Percentiles rank a stretch among this genome's conserved stretches.
phyloP scores from a whole-genome alignment of 2,113 vertebrate species.

The Tiliqua scincoides region DNA sequence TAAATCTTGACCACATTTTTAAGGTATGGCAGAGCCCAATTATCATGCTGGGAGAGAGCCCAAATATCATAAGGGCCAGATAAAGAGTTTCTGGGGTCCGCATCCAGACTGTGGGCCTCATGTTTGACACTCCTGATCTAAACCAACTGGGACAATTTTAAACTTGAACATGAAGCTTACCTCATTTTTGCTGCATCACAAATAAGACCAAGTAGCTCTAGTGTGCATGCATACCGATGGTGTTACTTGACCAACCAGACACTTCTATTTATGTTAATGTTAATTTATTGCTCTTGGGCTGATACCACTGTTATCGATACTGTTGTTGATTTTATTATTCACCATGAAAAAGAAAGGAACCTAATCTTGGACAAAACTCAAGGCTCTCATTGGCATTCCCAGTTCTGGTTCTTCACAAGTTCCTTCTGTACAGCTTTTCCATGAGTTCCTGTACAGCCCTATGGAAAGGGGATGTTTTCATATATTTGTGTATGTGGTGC shows the following conservation, averaged over 20 bases:
- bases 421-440: not conserved
- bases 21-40: too few species aligned
- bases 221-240: not conserved
- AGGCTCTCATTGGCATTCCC: too few species aligned
- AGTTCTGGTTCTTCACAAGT: too few species aligned
- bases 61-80: too few species aligned
- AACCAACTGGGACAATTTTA: not conserved
- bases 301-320: not conserved
- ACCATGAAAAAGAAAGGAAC: not conserved
- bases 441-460: not conserved
- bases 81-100: too few species aligned
- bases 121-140: too few species aligned
- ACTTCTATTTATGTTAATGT: not conserved
- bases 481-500: not conserved
- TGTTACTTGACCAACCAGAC: not conserved
- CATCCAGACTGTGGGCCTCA: too few species aligned
- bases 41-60: too few species aligned
- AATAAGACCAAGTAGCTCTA: not conserved
- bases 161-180: not conserved
- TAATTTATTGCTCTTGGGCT: not conserved
- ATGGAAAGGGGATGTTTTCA: not conserved
- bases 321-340: too few species aligned
- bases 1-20: too few species aligned
- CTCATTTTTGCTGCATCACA: not conserved
- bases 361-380: not conserved